These are phyloP conservation scores for Strigamia maritima DNA, from an alignment of 2,888 invertebrate genomes.

Conservation along the genomic window DNA sequence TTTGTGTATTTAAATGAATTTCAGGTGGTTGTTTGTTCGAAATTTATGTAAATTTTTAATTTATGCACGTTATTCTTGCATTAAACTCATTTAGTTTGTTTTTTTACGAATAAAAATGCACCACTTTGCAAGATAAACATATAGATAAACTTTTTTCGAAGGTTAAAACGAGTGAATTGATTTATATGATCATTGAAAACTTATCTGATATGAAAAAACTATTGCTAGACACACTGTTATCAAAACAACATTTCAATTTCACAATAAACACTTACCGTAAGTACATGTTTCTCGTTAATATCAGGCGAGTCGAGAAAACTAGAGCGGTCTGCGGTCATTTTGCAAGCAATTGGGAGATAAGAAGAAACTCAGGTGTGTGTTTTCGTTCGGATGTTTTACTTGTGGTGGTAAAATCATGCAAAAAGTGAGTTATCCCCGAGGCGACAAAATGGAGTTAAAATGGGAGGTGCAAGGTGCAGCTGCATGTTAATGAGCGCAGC, in stretches of 20 bases:
- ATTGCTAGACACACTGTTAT: background rate
- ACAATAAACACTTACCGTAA: background rate
- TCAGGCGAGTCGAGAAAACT: background rate
- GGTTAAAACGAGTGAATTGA: too few species aligned
- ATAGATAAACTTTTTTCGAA: too few species aligned
- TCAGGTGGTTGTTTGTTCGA: too few species aligned
- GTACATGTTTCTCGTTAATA: background rate
- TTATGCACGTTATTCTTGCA: too few species aligned
- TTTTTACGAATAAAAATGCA: too few species aligned
- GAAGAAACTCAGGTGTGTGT: background rate
- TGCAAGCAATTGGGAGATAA: background rate
- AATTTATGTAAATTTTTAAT: too few species aligned
- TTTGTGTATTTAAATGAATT: too few species aligned
- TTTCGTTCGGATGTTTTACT: background rate
- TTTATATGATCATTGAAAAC: too few species aligned
- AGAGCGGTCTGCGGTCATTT: background rate
- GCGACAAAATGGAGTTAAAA: conserved; percentile 25
- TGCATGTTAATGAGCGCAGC: conserved; percentile 25
- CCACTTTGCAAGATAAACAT: too few species aligned
- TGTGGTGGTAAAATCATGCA: background rate
- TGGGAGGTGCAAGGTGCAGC: conserved; percentile 8
- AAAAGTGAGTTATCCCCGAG: background rate
- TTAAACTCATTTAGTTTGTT: too few species aligned
- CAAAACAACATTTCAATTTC: background rate
- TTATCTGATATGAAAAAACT: background rate